Base-by-base conservation (phyloP, 2,888 invertebrate species). In the Orthonychiurus folsomi region DNA sequence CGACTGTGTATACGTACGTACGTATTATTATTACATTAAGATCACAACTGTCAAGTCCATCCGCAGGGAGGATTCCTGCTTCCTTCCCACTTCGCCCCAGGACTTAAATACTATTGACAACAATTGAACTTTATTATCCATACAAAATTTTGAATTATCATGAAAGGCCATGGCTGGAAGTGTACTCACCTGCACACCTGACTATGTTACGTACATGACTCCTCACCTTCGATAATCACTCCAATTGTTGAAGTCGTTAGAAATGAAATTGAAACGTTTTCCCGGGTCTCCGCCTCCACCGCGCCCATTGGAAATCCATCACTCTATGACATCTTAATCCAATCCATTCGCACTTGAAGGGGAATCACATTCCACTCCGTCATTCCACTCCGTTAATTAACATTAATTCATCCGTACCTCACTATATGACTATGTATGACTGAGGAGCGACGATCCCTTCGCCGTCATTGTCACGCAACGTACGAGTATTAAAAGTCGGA, bases 231-330 rank as follows among this genome's bases (percentile, higher is more conserved):
- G 9, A 54, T 24, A 54, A 24, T 24, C 54, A 24, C 54, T 24
- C 21, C 21, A 18, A 24, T 54, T 24, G 54, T 54, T 24, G 18
- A 54, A 18, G 23, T 54, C 23, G 54, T 54, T 24, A 21, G 23
- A 54, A 24, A 18, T 3, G 2, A 54, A 24, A 24, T 21, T 54
- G 20, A 24, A 24, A 24, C 21, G 20, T 2, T 50, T 9, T 21
- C 50, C 50, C 9, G 21, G 12, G n/a, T n/a, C n/a, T n/a, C n/a
- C n/a, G n/a, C n/a, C n/a, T n/a, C n/a, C n/a, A n/a, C n/a, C n/a
- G n/a, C n/a, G 69, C 67, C 37, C 37, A 37, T 37, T 5, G 37
- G 15, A 37, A 15, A 37, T n/a, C n/a, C n/a, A n/a, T n/a, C n/a
- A 37, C 9, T 37, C 15, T 37, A 9, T 5, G 37, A 37, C 37